Evolutionary conservation across 2,888 invertebrate species (phyloP).

Genomic region (Gisinianus flammeolus): DNA sequence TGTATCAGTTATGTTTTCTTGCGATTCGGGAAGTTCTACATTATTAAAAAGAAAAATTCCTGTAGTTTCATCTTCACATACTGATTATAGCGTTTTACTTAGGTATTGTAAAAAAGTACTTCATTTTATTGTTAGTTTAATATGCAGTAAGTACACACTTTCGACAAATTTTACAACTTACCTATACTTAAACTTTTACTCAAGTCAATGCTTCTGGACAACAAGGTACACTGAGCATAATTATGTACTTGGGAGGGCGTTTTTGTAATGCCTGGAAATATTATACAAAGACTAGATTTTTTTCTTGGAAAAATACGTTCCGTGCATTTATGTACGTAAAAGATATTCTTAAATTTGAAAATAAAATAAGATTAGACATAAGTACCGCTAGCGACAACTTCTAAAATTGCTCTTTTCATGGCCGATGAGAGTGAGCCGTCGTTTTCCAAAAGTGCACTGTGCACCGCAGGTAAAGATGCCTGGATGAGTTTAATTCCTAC

Average conservation of each 20-base stretch:
- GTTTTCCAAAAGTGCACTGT: slow-evolving; percentile 53
- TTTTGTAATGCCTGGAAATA: slow-evolving; percentile 59
- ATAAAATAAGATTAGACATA: too few species aligned
- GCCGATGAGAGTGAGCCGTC: slow-evolving; percentile 62
- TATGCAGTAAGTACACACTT: too few species aligned
- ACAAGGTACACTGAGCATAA: slow-evolving; percentile 82
- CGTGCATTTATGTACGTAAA: too few species aligned
- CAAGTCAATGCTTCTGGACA: slow-evolving; percentile 61
- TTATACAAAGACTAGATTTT: too few species aligned
- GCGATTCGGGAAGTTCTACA: slow-evolving; percentile 54
- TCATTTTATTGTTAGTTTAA: too few species aligned
- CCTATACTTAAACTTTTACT: background rate
- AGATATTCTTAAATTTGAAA: too few species aligned
- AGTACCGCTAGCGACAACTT: slow-evolving; percentile 83
- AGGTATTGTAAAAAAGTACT: too few species aligned
- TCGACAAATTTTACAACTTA: background rate
- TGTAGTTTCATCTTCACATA: background rate
- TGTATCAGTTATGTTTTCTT: slow-evolving; percentile 60
- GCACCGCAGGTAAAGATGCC: slow-evolving; percentile 59
- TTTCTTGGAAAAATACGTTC: too few species aligned
- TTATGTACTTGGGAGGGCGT: slow-evolving; percentile 73
- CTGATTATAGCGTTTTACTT: background rate
- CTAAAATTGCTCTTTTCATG: slow-evolving; percentile 66
- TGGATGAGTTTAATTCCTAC: slow-evolving; percentile 74
- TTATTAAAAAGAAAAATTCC: background rate